Evolutionary conservation across 1,140 invertebrate genomes (phyloP), one percentile per base, ranked within the genome.

Genomic region (Brachionus plicatilis): DNA sequence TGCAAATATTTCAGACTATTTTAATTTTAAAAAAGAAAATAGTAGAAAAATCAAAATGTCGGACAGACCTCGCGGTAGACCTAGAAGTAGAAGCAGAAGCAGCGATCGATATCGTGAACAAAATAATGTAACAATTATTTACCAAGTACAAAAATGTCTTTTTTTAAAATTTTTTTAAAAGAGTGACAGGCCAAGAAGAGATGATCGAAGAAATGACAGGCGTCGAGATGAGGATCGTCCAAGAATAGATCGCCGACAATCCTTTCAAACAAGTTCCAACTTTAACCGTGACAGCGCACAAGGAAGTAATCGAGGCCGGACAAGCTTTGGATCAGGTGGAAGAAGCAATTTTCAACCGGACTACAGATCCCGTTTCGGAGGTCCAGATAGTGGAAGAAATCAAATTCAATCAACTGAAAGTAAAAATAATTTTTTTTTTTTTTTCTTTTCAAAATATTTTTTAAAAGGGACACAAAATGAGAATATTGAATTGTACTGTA

Each of bases 401-500:
- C 6, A n/a, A 20, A 9, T 60, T 60, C 20, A 60, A 20, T 60
- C 53, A 20, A 60, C 53, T 24, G 53, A 60, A 14, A 68, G 33
- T 68, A n/a, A 0, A 14, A 66, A 27, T 27, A 1, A 24, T 24
- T 27, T 66, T 66, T 66, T 9, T 27, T 24, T 24, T 6, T 68
- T 1, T n/a, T 14, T 24, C 14, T 33, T 33, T 29, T 68, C 5
- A 43, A 0, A 20, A 11, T 20, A 47, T 45, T 45, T 43, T 17
- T 27, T 41, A 17, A 60, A 24, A 87, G 88, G 88, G 75, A 86
- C 72, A 3, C 84, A 85, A 27, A 94, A 94, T 0, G 85, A 27
- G 0, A 85, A 85, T 0, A 85, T 95, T 1, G 86, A 86, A 2
- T 84, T 96, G 0, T 83, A 90, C 1, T 89, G 94, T 0, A 96